Evolutionary conservation across 2,888 invertebrate genomes (phyloP), one percentile per base, ranked within the genome.

Genomic region (Ochropleura plecta): DNA sequence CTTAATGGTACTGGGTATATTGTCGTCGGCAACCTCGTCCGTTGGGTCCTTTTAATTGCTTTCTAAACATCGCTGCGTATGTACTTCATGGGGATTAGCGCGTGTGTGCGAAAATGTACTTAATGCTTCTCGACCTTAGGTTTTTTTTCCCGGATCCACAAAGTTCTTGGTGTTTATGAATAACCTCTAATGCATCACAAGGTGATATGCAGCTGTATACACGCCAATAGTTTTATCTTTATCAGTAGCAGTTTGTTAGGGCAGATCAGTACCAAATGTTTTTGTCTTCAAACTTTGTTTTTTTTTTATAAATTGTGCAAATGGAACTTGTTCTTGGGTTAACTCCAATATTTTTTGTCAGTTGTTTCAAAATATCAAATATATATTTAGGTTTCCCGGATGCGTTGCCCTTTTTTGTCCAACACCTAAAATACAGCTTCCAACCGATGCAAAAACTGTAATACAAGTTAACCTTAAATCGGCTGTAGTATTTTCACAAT

Each of bases 1-100:
- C 91, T 92, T 93, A 85, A 80, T 84, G 78, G 66, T 51, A 65
- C 71, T 72, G 79, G 70, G 75, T 79, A 76, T 82, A 86, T 80
- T 81, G 81, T 83, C 74, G 71, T 64, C 73, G 70, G 59, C 64
- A 74, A 71, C 64, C 73, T 62, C 72, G 84, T 73, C 84, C 57
- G 63, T 53, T 48, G 72, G 76, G 51, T 76, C 75, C 77, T 84
- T 86, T 84, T 79, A 83, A 81, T 86, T 86, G 76, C 78, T 87
- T 78, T 78, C 83, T 79, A 84, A 81, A 83, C 81, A 83, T 64
- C 44, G 40, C 55, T 63, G 53, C 55, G 80, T 77, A 70, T 64
- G 73, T 65, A 59, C 69, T 76, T 65, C 70, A 69, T 60, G 49
- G 63, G 68, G 81, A 76, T 67, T 72, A 74, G 60, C 20, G 53